Evolutionary conservation across 2,113 vertebrate species (phyloP).

Genomic region (Prionailurus bengalensis): DNA sequence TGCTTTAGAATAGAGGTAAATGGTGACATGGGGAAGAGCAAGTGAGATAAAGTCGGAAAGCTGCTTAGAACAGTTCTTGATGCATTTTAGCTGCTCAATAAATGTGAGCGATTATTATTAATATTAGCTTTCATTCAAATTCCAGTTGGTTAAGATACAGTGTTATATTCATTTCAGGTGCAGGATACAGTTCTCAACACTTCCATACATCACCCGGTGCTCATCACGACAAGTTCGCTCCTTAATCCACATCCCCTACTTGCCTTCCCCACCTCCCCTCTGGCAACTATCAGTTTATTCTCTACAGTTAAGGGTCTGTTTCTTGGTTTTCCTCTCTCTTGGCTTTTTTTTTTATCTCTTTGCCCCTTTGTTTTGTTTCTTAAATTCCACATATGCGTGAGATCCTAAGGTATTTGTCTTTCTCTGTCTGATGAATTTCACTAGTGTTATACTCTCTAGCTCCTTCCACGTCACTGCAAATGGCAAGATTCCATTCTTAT

Average conservation of each 20-base stretch:
- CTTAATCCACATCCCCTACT: neutral
- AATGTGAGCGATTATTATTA: neutral
- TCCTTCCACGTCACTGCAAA: neutral
- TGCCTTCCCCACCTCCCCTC: neutral
- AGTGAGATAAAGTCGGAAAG: neutral
- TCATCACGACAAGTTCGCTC: neutral
- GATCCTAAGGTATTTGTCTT: neutral
- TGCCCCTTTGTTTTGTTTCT: neutral
- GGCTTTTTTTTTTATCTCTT: neutral
- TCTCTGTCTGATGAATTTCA: neutral
- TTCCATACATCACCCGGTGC: fast-evolving
- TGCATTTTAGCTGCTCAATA: neutral
- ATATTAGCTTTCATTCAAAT: neutral
- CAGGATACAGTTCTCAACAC: neutral
- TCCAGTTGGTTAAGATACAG: neutral
- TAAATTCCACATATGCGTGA: neutral
- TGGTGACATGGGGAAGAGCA: neutral
- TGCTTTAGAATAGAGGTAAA: neutral
- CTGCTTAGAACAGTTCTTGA: neutral
- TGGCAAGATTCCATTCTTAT: neutral
- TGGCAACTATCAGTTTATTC: neutral
- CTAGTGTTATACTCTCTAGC: neutral
- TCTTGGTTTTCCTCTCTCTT: neutral
- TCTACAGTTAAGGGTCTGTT: neutral
- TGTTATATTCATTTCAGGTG: neutral